These are phyloP conservation scores for Panurus biarmicus DNA, from an alignment of 2,113 vertebrate species.

Conservation along the genomic window DNA sequence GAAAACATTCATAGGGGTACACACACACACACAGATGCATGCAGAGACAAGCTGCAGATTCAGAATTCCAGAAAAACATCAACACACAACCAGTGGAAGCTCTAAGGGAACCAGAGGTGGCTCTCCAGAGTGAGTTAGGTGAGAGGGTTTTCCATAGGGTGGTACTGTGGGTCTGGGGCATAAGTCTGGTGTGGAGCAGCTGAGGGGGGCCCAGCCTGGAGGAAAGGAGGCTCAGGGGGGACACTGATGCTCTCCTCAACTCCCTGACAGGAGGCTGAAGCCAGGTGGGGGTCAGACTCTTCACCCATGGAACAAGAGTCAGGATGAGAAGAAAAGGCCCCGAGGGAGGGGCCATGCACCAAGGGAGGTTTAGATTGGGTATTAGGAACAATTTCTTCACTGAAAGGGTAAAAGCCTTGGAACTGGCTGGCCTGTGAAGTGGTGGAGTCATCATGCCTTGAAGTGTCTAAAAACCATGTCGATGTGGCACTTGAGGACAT, in stretches of 20 bases:
- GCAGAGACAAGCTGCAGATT: neutral
- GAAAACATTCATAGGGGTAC: rapidly evolving
- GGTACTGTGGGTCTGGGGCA: neutral
- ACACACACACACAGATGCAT: rapidly evolving
- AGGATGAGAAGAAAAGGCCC: neutral
- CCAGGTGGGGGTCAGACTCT: neutral
- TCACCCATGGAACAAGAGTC: neutral
- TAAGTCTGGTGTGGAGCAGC: neutral
- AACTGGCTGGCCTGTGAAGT: neutral
- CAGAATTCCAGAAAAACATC: neutral
- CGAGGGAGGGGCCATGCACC: rapidly evolving
- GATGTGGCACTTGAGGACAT: neutral
- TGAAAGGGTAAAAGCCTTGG: neutral
- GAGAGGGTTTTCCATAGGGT: neutral
- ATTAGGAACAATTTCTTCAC: neutral
- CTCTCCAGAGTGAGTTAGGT: neutral
- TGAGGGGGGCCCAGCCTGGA: neutral
- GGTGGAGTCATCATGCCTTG: neutral
- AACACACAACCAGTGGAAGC: rapidly evolving
- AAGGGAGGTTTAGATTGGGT: neutral
- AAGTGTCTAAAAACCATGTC: neutral
- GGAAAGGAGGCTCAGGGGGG: neutral
- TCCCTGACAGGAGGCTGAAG: neutral
- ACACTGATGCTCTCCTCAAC: neutral
- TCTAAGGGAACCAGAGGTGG: neutral